Conservation (phyloP, 2,797 vertebrate genomes). For the Sylvilagus floridanus region DNA sequence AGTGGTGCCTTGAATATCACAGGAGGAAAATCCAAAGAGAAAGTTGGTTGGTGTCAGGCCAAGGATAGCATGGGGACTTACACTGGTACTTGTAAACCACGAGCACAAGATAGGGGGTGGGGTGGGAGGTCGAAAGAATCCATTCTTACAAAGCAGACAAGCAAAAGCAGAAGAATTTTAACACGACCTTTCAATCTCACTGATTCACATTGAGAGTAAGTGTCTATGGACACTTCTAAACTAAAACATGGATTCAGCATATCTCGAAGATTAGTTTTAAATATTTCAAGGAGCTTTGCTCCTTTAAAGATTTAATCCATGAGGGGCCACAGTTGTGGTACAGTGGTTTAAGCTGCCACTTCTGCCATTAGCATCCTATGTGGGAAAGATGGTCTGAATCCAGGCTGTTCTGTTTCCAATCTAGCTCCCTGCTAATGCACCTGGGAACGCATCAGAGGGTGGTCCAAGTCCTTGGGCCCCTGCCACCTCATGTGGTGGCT, state of each 20-base stretch:
- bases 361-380: too few relatives aligned
- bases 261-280: conserved; percentile 60
- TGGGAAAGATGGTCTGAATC: too few relatives aligned
- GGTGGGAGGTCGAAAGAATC: not conserved
- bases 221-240: not conserved
- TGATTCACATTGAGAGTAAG: not conserved
- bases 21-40: not conserved
- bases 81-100: conserved; percentile 25
- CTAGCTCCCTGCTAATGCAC: too few relatives aligned
- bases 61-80: not conserved
- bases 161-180: conserved; percentile 20
- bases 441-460: too few relatives aligned
- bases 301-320: not conserved
- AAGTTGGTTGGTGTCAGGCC: not conserved
- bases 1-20: not conserved
- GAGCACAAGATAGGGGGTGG: not conserved
- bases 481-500: too few relatives aligned
- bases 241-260: not conserved
- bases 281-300: conserved; percentile 58
- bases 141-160: not conserved
- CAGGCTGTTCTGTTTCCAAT: too few relatives aligned
- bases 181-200: conserved; percentile 23
- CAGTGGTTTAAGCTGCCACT: too few relatives aligned
- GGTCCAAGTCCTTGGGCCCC: too few relatives aligned
- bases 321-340: too few relatives aligned